Conservation (phyloP, 2,888 invertebrate genomes). For the Exephanes ischioxanthus region DNA sequence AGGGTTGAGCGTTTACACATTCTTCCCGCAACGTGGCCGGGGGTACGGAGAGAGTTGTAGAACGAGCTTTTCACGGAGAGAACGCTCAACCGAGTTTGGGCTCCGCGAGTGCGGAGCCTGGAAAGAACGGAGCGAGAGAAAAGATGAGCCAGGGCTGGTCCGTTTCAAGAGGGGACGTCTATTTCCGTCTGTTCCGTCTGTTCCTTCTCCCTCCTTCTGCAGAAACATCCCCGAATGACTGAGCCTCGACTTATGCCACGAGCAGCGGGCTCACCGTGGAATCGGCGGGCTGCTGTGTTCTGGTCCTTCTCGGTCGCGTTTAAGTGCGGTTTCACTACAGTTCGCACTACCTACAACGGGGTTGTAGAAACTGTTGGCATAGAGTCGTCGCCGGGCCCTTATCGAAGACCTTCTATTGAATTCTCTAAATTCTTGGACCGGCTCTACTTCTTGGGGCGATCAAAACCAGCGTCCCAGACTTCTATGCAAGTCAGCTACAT, state of each 20-base stretch:
- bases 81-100: constrained; percentile 54
- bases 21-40: constrained; percentile 59
- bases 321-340: constrained; percentile 41
- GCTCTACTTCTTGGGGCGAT: neutral
- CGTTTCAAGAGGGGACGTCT: constrained; percentile 12
- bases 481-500: no score
- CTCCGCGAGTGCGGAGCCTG: constrained; percentile 32
- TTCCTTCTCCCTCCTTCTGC: constrained; percentile 16
- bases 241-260: constrained; percentile 25
- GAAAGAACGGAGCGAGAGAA: constrained; percentile 26
- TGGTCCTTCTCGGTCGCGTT: constrained; percentile 37
- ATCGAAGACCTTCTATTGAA: neutral
- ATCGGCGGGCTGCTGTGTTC: constrained; percentile 2
- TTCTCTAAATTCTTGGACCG: neutral
- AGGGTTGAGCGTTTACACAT: constrained; percentile 39
- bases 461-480: no score
- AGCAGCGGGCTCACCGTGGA: constrained; percentile 21
- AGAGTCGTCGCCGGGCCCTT: constrained; percentile 17
- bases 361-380: constrained; percentile 24
- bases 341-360: neutral
- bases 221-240: constrained; percentile 42
- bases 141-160: constrained; percentile 4
- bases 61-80: constrained; percentile 65
- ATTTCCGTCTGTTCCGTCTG: constrained; percentile 5
- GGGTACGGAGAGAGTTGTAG: neutral